phyloP scores from a whole-genome alignment of 2,888 invertebrate species.

The Caenorhabditis afra region DNA sequence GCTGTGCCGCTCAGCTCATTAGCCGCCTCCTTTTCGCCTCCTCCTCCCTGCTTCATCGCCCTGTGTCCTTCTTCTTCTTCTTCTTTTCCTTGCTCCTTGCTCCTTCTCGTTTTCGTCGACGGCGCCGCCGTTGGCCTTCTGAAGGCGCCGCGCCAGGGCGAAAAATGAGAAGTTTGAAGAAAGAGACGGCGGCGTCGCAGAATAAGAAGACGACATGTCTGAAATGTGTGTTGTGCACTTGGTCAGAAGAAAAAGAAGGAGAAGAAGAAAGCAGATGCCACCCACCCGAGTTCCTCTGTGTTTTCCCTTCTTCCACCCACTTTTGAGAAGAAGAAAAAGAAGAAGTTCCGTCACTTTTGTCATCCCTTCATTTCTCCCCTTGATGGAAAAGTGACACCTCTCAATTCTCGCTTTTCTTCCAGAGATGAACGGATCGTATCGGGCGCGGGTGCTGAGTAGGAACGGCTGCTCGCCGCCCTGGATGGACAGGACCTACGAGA shows the following conservation, averaged over 20 bases:
- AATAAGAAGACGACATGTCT: neutral
- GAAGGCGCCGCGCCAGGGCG: neutral
- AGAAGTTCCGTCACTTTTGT: slow-evolving; percentile 2
- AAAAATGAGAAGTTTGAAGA: neutral
- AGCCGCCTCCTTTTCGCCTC: slow-evolving; percentile 25
- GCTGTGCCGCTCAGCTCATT: slow-evolving; percentile 43
- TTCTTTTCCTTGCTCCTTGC: slow-evolving; percentile 1
- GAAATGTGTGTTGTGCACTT: slow-evolving; percentile 13
- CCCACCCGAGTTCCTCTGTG: neutral
- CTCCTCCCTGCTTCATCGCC: slow-evolving; percentile 17
- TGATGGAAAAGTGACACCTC: slow-evolving; percentile 9
- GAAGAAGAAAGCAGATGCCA: slow-evolving; percentile 3
- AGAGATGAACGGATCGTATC: slow-evolving; percentile 69
- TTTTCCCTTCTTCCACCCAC: neutral
- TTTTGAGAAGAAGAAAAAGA: neutral
- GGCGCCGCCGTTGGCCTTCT: neutral
- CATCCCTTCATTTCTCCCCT: neutral
- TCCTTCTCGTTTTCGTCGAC: neutral
- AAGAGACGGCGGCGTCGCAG: too few relatives aligned
- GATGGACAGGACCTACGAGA: slow-evolving; percentile 64
- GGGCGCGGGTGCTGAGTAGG: slow-evolving; percentile 62
- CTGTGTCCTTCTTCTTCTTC: slow-evolving; percentile 7
- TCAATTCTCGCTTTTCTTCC: slow-evolving; percentile 22
- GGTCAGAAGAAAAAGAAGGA: neutral
- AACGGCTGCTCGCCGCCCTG: slow-evolving; percentile 70